Percentiles rank a stretch among this genome's conserved stretches.
phyloP scores from a whole-genome alignment of 2,113 vertebrate genomes.

The Solea senegalensis region DNA sequence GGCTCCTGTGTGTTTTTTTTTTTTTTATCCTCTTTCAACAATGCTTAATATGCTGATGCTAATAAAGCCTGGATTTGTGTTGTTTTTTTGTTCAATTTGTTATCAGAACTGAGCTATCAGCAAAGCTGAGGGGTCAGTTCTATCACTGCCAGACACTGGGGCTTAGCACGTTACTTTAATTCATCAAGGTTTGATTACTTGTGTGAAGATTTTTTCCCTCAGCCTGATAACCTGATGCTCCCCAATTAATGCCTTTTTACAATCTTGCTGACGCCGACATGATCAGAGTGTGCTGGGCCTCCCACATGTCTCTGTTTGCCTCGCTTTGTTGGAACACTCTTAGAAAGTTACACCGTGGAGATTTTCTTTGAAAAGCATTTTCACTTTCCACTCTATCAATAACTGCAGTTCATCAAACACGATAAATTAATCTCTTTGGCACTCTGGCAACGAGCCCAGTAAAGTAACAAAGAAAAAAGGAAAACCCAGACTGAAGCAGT shows the following conservation, averaged over 20 bases:
- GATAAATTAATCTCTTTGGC: slow-evolving; percentile 60
- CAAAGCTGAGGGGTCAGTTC: slow-evolving; percentile 70
- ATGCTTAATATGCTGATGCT: slow-evolving; percentile 69
- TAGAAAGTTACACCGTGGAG: slow-evolving; percentile 67
- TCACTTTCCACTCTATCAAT: slow-evolving; percentile 53
- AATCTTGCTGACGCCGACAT: slow-evolving; percentile 66
- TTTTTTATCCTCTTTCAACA: slow-evolving; percentile 53
- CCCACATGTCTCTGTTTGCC: slow-evolving; percentile 44
- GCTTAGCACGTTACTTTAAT: slow-evolving; percentile 79
- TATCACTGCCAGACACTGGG: slow-evolving; percentile 67
- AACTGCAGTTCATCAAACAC: slow-evolving; percentile 62
- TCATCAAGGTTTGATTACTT: slow-evolving; percentile 84
- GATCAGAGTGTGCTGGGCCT: slow-evolving; percentile 62
- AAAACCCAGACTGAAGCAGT: slow-evolving; percentile 14
- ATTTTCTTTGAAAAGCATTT: slow-evolving; percentile 44
- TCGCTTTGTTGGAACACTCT: slow-evolving; percentile 54
- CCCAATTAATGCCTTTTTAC: slow-evolving; percentile 76
- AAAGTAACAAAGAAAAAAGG: slow-evolving; percentile 25
- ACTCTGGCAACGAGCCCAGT: slow-evolving; percentile 47
- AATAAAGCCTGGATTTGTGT: slow-evolving; percentile 74
- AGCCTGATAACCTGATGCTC: slow-evolving; percentile 77
- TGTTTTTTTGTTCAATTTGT: slow-evolving; percentile 61
- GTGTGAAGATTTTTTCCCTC: slow-evolving; percentile 74
- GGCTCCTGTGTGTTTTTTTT: slow-evolving; percentile 68
- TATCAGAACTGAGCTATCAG: slow-evolving; percentile 68